phyloP scores from a whole-genome alignment of 2,113 vertebrate species.

The Anoplopoma fimbria region DNA sequence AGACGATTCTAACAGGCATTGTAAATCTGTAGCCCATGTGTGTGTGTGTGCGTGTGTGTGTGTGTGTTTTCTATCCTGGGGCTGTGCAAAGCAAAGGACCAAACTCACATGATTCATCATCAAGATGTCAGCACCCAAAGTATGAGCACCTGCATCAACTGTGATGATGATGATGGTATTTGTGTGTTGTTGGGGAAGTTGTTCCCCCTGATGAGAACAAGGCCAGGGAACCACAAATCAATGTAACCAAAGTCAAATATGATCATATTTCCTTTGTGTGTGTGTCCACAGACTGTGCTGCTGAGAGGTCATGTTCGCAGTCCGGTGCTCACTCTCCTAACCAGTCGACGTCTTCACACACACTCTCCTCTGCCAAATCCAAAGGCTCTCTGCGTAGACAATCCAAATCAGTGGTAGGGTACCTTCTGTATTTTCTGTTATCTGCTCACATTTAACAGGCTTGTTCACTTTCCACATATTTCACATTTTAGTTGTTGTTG shows the following conservation, averaged over 20 bases:
- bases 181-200: not conserved
- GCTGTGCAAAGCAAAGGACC: conserved; percentile 34
- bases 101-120: conserved; percentile 32
- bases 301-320: conserved; percentile 88
- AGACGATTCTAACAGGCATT: conserved; percentile 19
- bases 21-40: conserved; percentile 8
- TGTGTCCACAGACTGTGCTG: conserved; percentile 84
- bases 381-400: conserved; percentile 85
- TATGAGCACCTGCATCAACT: conserved; percentile 31
- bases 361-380: conserved; percentile 76
- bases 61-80: conserved; percentile 34
- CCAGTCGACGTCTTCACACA: conserved; percentile 77
- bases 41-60: not conserved
- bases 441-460: not conserved
- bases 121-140: conserved; percentile 27
- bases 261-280: conserved; percentile 32
- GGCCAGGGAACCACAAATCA: not conserved
- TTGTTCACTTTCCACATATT: not conserved
- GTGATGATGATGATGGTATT: not conserved
- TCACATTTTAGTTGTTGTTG: not conserved
- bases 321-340: conserved; percentile 81
- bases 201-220: conserved; percentile 8
- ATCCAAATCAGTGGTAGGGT: conserved; percentile 89
- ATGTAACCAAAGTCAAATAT: not conserved
- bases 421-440: not conserved